Evolutionary conservation across 2,888 invertebrate genomes (phyloP).

Genomic region (Aproaerema taeniolella): DNA sequence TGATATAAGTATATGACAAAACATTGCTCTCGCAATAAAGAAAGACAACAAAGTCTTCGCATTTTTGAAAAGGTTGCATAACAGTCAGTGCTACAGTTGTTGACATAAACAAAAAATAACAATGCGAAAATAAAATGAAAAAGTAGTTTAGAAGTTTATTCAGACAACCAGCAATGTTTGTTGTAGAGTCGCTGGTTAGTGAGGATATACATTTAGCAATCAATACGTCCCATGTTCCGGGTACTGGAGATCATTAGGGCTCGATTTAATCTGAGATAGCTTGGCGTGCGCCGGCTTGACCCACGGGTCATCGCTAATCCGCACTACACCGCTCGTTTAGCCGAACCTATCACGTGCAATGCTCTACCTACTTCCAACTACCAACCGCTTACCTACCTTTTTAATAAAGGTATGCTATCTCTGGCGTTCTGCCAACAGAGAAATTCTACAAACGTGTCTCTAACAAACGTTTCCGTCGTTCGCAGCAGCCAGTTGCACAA

Average conservation of each 20-base stretch:
- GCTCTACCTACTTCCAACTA: slow-evolving; percentile 20
- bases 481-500: slow-evolving; percentile 7
- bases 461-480: slow-evolving; percentile 8
- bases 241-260: slow-evolving; percentile 27
- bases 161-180: too few species aligned
- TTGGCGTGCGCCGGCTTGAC: slow-evolving; percentile 33
- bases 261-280: slow-evolving; percentile 32
- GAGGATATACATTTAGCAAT: too few species aligned
- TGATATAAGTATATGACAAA: too few species aligned
- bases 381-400: slow-evolving; percentile 13
- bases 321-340: slow-evolving; percentile 33
- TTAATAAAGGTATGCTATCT: slow-evolving; percentile 20
- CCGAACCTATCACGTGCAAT: slow-evolving; percentile 28
- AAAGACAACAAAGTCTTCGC: too few species aligned
- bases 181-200: too few species aligned
- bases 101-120: too few species aligned
- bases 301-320: slow-evolving; percentile 35
- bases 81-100: too few species aligned
- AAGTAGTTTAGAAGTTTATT: too few species aligned
- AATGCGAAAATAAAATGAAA: too few species aligned
- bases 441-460: slow-evolving; percentile 5
- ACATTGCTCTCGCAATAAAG: too few species aligned
- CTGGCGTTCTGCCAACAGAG: slow-evolving; percentile 2
- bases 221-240: slow-evolving; percentile 24
- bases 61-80: too few species aligned